Evolutionary conservation across 2,888 invertebrate species (phyloP), one percentile per base, ranked within the genome.

Genomic region (Polydrusus cervinus): DNA sequence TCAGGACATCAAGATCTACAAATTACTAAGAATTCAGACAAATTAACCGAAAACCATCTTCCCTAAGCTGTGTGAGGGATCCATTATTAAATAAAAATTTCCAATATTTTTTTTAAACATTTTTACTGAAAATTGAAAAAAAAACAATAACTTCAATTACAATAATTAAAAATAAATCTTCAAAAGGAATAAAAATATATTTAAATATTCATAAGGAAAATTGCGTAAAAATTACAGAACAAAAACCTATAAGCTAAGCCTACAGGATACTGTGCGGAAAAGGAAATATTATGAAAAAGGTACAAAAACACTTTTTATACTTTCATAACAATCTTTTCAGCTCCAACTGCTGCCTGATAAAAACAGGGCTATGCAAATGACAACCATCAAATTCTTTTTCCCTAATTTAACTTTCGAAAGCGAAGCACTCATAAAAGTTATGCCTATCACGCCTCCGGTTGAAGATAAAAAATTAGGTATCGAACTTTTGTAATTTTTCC

Each of bases 401-500:
- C 51, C 51, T 49, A 38, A 51, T 51, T 49, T 38, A 51, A 66
- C 51, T 51, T 66, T 34, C 66, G 51, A 49, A 20, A 55, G 67
- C 30, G 38, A 61, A 53, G 62, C 70, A 47, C 47, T 51, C 38
- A 34, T 70, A 61, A 70, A 70, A 70, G 62, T 70, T 70, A 70
- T 70, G 70, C 62, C 62, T 51, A 61, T 70, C 71, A 71, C 71
- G 71, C 64, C 53, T 55, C 55, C 43, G 71, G 53, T 40, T 55
- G 64, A 40, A 71, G 71, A 64, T 71, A 71, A 71, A 71, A 71
- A 71, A 53, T 71, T 71, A 65, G 64, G 65, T 49, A 65, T 65
- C 38, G 16, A 65, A 71, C 64, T 65, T 65, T 64, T 43, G 53
- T 65, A 71, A 53, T 71, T 71, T 65, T 71, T 65, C 51, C 43